Base-by-base conservation (phyloP, 2,797 vertebrate species). In the Echeneis naucrates region DNA sequence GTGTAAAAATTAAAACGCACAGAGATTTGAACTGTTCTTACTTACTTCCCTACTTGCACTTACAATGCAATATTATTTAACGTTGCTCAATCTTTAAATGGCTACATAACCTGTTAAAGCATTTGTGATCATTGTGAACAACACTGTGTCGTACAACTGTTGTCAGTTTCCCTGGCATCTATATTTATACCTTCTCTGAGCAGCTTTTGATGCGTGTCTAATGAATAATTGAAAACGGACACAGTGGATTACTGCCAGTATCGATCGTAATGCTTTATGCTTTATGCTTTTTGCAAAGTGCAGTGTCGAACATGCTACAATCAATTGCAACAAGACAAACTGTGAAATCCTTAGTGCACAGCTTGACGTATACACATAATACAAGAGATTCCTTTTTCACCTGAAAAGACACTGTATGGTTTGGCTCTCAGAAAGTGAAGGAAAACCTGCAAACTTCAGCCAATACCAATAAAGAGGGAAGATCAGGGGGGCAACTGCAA, bases 141-240 rank as follows among this genome's bases (percentile, higher is more conserved):
- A 45, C 24, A 10, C 45, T 21, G 16, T 56, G 4, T 68, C 55
- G 24, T 47, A 71, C 38, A 11, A 45, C 63, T 71, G 47, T 30
- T 70, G 48, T 66, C 26, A 55, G 57, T 61, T 56, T 74, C 35
- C 19, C 37, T 21, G n/a, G 10, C 5, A 24, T 57, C 55, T 37
- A 21, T 40, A 50, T 52, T 80, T 52, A 72, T 68, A 45, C 55
- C 21, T 50, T 57, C 44, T 56, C 50, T 37, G 26, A 51, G 51
- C 58, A 71, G 45, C 35, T 52, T 81, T 72, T 75, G 74, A 78
- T 71, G 68, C 48, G 51, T 51, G 55, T 62, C 73, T 78, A 59
- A 76, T 83, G 42, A 85, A 85, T 79, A 84, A 88, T 88, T 83
- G 84, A 78, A 44, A 72, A 52, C 78, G 61, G 63, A 75, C 55